phyloP scores from a whole-genome alignment of 2,113 vertebrate species.

The Platichthys stellatus region DNA sequence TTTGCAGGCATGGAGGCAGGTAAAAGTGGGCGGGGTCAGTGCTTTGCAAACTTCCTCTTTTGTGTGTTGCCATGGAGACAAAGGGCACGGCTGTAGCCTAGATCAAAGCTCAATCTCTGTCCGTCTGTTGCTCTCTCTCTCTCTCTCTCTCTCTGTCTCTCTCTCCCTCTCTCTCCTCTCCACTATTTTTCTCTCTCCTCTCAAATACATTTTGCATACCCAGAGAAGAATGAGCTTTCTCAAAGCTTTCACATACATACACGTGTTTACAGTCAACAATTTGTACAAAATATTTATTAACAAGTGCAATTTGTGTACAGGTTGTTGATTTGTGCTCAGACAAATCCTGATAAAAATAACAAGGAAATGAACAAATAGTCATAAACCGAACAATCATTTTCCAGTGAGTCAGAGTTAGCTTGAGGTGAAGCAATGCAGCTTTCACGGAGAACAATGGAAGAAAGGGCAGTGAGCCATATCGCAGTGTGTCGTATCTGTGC shows the following conservation, averaged over 20 bases:
- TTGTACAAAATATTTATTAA: constrained; percentile 54
- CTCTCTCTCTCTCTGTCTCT: not conserved
- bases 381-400: not conserved
- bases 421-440: constrained; percentile 9
- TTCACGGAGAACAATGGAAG: constrained; percentile 11
- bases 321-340: not conserved
- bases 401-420: not conserved
- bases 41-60: constrained; percentile 71
- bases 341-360: constrained; percentile 8
- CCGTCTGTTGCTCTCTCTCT: not conserved
- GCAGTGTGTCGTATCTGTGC: not conserved
- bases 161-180: not conserved
- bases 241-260: not conserved
- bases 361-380: not conserved
- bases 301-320: constrained; percentile 4
- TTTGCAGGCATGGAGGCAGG: constrained; percentile 51
- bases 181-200: not conserved
- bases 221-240: not conserved
- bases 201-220: constrained; percentile 15
- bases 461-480: constrained; percentile 11
- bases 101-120: constrained; percentile 55
- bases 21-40: constrained; percentile 71
- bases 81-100: constrained; percentile 16
- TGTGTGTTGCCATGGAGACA: constrained; percentile 66
- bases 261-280: not conserved